phyloP scores from a whole-genome alignment of 1,140 invertebrate species.

The Periplaneta americana region DNA sequence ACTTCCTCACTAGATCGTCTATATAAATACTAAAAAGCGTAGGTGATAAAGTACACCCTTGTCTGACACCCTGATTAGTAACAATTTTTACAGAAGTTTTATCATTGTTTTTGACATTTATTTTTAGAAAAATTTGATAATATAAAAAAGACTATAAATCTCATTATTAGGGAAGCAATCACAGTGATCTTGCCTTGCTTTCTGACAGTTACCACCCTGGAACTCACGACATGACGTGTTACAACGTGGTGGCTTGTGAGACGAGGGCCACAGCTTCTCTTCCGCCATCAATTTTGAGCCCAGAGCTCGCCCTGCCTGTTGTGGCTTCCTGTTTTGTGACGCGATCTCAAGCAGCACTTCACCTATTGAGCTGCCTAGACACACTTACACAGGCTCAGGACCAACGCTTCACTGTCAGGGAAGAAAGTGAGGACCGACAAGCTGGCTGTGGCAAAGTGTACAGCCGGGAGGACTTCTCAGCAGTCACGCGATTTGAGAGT shows the following conservation, averaged over 20 bases:
- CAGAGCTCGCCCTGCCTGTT: constrained; percentile 76
- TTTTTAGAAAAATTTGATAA: too few relatives aligned
- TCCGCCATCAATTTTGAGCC: constrained; percentile 49
- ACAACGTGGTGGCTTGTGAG: constrained; percentile 74
- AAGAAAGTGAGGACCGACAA: constrained; percentile 20
- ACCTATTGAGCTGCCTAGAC: constrained; percentile 84
- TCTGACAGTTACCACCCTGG: constrained; percentile 52
- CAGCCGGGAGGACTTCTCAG: constrained; percentile 74
- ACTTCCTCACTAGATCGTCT: too few relatives aligned
- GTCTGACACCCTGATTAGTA: too few relatives aligned
- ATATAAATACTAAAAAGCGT: too few relatives aligned
- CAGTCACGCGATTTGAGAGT: constrained; percentile 89
- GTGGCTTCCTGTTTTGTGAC: constrained; percentile 63
- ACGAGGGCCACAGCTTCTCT: constrained; percentile 36
- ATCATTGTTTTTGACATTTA: too few relatives aligned
- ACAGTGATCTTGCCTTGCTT: not conserved
- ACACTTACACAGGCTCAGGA: constrained; percentile 75
- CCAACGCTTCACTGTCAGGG: constrained; percentile 30
- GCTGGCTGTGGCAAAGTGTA: constrained; percentile 34
- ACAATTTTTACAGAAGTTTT: too few relatives aligned
- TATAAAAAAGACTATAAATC: too few relatives aligned
- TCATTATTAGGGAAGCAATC: too few relatives aligned
- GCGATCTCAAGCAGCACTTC: constrained; percentile 78
- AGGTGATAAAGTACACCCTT: too few relatives aligned
- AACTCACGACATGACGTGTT: constrained; percentile 67